These are phyloP conservation scores for Allacma fusca DNA, from an alignment of 2,888 invertebrate species.

Conservation along the genomic window DNA sequence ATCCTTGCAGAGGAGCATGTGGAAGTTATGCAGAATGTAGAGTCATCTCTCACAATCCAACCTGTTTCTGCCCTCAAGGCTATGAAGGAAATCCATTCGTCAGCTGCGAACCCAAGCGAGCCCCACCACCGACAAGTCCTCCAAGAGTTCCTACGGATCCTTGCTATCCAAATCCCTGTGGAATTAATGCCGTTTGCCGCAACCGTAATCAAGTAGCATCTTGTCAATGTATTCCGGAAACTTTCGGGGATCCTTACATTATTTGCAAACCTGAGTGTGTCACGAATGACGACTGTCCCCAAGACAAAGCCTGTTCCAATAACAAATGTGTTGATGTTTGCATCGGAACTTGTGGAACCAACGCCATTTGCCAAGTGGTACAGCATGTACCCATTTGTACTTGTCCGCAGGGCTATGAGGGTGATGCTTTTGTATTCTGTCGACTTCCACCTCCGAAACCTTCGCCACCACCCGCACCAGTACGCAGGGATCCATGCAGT, in stretches of 20 bases:
- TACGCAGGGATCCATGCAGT: slow-evolving; percentile 54
- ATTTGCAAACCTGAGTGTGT: slow-evolving; percentile 82
- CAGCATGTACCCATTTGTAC: slow-evolving; percentile 79
- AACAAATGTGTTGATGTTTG: slow-evolving; percentile 71
- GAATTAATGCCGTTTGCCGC: slow-evolving; percentile 78
- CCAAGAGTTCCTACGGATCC: slow-evolving; percentile 68
- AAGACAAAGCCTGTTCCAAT: slow-evolving; percentile 74
- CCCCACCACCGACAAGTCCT: slow-evolving; percentile 63
- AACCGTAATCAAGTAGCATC: slow-evolving; percentile 71
- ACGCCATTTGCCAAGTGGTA: slow-evolving; percentile 73
- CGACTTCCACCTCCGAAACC: slow-evolving; percentile 63
- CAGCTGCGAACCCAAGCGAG: slow-evolving; percentile 49
- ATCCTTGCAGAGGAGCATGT: slow-evolving; percentile 58
- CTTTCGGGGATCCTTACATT: slow-evolving; percentile 70
- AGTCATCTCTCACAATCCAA: slow-evolving; percentile 62
- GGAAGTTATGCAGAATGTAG: slow-evolving; percentile 62
- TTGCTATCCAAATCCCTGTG: slow-evolving; percentile 71
- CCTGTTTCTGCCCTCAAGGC: slow-evolving; percentile 74
- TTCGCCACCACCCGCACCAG: slow-evolving; percentile 31
- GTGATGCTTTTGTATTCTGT: slow-evolving; percentile 74
- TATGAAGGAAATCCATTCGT: slow-evolving; percentile 78
- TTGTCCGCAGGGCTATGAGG: slow-evolving; percentile 73
- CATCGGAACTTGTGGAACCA: slow-evolving; percentile 67
- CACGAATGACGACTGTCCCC: slow-evolving; percentile 72
- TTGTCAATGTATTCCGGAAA: slow-evolving; percentile 75